Conservation (phyloP, 1,140 invertebrate species). For the Lerema accius region DNA sequence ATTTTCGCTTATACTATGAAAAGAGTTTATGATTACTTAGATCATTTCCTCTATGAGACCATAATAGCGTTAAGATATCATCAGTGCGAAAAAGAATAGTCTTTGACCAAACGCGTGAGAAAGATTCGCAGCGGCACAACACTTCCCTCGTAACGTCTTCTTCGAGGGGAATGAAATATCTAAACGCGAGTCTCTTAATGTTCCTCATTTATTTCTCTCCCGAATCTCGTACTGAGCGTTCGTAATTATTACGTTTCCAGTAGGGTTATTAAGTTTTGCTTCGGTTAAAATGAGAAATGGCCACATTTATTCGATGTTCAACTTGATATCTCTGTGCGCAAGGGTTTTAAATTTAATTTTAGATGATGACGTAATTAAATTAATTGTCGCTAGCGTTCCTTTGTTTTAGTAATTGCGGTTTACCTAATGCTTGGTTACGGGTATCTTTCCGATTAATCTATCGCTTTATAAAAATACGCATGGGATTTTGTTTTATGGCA, state of each 20-base stretch:
- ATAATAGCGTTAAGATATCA: slow-evolving; percentile 13
- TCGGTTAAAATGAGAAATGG: slow-evolving; percentile 80
- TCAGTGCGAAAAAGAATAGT: slow-evolving; percentile 36
- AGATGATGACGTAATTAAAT: slow-evolving; percentile 70
- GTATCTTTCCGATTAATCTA: no score
- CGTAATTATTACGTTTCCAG: slow-evolving; percentile 80
- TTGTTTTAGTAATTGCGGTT: slow-evolving; percentile 24
- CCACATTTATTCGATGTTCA: slow-evolving; percentile 72
- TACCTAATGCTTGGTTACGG: not conserved
- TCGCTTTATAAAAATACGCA: no score
- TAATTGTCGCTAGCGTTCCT: slow-evolving; percentile 50
- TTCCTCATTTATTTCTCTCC: slow-evolving; percentile 77
- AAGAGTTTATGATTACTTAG: no score
- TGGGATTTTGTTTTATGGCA: no score
- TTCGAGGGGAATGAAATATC: slow-evolving; percentile 79
- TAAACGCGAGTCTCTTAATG: slow-evolving; percentile 79
- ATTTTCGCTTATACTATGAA: no score
- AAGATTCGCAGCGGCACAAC: slow-evolving; percentile 57
- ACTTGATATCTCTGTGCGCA: slow-evolving; percentile 69
- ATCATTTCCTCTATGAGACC: slow-evolving; percentile 38
- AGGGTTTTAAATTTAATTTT: slow-evolving; percentile 76
- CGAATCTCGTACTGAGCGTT: slow-evolving; percentile 75
- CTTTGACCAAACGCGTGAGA: slow-evolving; percentile 71
- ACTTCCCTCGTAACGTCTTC: slow-evolving; percentile 70
- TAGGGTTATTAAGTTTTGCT: slow-evolving; percentile 82